phyloP scores from a whole-genome alignment of 30 jellyfish, hydroid and myxozoan species.

The Morbakka virulenta region DNA sequence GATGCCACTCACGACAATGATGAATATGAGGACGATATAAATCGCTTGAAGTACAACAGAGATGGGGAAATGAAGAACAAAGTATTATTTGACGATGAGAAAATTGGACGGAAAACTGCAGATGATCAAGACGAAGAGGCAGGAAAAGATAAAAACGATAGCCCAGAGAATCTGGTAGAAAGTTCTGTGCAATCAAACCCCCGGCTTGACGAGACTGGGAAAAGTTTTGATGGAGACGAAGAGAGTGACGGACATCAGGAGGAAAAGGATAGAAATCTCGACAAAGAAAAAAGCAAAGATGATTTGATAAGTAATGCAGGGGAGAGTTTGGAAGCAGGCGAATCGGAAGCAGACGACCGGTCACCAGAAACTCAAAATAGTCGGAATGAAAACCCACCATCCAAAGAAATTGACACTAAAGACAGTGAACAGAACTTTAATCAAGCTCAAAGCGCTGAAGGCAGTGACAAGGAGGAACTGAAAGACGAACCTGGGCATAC shows the following conservation, averaged over 20 bases:
- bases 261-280: not conserved
- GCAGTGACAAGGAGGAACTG: no score
- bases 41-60: no score
- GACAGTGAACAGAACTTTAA: not conserved
- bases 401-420: not conserved
- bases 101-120: not conserved
- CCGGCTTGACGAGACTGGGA: not conserved
- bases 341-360: no score
- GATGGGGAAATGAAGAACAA: no score
- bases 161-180: not conserved
- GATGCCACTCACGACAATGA: no score
- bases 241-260: not conserved
- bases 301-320: not conserved
- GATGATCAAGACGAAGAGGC: not conserved
- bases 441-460: no score
- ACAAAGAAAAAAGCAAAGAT: not conserved
- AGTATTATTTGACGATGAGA: not conserved
- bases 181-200: not conserved
- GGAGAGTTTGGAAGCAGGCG: conserved; percentile 20
- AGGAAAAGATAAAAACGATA: not conserved
- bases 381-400: conserved; percentile 6
- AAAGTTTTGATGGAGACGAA: not conserved
- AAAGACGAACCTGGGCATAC: no score
- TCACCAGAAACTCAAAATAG: no score
- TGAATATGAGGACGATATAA: no score